Percentiles rank a stretch among this genome's conserved stretches.
Evolutionary conservation across 2,113 vertebrate species (phyloP).

Genomic region (Megaceryle torquata): DNA sequence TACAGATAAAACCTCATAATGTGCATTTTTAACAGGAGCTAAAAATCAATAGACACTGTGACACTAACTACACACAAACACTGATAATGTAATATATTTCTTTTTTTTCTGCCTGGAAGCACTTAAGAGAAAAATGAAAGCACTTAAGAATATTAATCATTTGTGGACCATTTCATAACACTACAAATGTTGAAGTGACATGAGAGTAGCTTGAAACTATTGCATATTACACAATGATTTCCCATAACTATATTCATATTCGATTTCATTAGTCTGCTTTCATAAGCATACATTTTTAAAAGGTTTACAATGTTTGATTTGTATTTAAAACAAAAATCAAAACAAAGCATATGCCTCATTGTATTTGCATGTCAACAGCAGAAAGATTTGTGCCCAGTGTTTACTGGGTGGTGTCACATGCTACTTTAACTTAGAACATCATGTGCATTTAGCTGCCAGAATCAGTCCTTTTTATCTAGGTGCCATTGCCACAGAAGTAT

Average conservation of each 20-base stretch:
- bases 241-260: conserved; percentile 35
- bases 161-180: conserved; percentile 58
- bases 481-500: conserved; percentile 3
- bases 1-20: conserved; percentile 10
- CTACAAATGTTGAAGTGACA: conserved; percentile 37
- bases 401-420: conserved; percentile 36
- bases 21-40: conserved; percentile 34
- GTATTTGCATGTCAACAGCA: conserved; percentile 44
- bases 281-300: conserved; percentile 37
- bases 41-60: conserved; percentile 61
- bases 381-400: conserved; percentile 48
- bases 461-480: conserved; percentile 31
- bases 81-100: conserved; percentile 28
- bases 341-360: conserved; percentile 48
- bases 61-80: conserved; percentile 45
- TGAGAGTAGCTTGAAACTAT: conserved; percentile 47
- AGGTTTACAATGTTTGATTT: conserved; percentile 42
- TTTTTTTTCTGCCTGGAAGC: conserved; percentile 49
- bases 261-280: conserved; percentile 44
- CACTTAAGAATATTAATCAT: conserved; percentile 70
- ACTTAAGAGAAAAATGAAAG: conserved; percentile 57
- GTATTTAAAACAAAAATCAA: conserved; percentile 53
- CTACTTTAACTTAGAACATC: conserved; percentile 36
- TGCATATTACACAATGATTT: conserved; percentile 41
- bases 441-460: conserved; percentile 42